Evolutionary conservation across 2,797 vertebrate species (phyloP).

Genomic region (Tadarida brasiliensis): DNA sequence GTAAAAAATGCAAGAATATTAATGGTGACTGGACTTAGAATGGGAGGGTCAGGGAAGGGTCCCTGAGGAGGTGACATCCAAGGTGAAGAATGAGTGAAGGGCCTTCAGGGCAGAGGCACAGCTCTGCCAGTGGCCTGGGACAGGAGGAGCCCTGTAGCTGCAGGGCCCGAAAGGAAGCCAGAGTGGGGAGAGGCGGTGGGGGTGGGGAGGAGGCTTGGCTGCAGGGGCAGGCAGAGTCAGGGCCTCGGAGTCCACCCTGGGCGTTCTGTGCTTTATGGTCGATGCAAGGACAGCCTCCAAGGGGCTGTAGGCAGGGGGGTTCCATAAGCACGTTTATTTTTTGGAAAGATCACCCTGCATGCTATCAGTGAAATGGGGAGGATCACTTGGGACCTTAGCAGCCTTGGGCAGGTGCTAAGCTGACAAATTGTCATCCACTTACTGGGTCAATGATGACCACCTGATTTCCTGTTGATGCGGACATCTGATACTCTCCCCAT

Average conservation of each 20-base stretch:
- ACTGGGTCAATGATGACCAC: background rate
- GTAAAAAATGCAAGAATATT: background rate
- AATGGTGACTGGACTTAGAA: background rate
- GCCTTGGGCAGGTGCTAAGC: background rate
- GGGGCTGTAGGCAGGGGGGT: background rate
- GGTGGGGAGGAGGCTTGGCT: accelerated
- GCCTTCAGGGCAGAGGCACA: background rate
- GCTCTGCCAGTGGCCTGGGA: too few relatives aligned
- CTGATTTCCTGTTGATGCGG: too few relatives aligned
- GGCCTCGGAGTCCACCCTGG: background rate
- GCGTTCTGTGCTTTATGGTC: background rate
- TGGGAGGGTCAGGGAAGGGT: background rate
- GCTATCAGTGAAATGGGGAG: background rate
- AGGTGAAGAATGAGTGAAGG: background rate
- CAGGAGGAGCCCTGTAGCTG: background rate
- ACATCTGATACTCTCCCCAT: background rate
- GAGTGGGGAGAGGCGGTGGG: accelerated
- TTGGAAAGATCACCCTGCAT: background rate
- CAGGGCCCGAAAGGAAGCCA: background rate
- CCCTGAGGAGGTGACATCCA: background rate
- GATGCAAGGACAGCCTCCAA: background rate
- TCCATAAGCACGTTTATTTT: background rate
- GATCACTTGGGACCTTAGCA: background rate
- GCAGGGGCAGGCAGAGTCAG: background rate
- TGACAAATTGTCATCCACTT: too few relatives aligned